Conservation (phyloP, 2,888 invertebrate species). For the Tanypteryx hageni region DNA sequence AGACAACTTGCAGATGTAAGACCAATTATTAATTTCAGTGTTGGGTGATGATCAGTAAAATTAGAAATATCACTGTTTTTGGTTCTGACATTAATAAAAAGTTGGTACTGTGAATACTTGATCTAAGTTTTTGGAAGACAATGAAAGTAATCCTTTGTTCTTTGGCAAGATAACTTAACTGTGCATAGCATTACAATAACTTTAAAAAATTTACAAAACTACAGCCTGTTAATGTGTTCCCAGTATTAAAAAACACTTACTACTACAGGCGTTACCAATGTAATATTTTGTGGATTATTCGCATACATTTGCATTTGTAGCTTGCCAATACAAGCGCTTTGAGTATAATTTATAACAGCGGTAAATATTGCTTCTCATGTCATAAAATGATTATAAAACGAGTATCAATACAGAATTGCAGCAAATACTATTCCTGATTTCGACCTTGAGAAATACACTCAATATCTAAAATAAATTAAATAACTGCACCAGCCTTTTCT, state of each 20-base stretch:
- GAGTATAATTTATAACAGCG: neutral
- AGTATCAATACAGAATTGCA: neutral
- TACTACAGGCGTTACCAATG: neutral
- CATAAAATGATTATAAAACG: neutral
- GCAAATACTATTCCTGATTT: neutral
- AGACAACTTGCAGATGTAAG: neutral
- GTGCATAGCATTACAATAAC: neutral
- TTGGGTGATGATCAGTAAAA: neutral
- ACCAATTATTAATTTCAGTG: neutral
- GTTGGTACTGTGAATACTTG: neutral
- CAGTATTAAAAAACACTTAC: neutral
- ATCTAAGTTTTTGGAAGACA: constrained; percentile 49
- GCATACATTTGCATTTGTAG: neutral
- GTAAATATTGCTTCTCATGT: neutral
- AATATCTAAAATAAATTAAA: neutral
- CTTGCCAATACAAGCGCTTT: neutral
- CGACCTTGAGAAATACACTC: neutral
- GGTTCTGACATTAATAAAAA: neutral
- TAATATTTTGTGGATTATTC: neutral
- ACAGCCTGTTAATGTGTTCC: neutral
- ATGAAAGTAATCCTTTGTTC: constrained; percentile 28
- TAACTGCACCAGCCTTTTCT: neutral
- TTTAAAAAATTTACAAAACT: constrained; percentile 21
- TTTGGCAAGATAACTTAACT: neutral
- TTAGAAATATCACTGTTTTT: neutral